Base-by-base conservation (phyloP, 2,888 invertebrate species). In the Pachydiplax longipennis region DNA sequence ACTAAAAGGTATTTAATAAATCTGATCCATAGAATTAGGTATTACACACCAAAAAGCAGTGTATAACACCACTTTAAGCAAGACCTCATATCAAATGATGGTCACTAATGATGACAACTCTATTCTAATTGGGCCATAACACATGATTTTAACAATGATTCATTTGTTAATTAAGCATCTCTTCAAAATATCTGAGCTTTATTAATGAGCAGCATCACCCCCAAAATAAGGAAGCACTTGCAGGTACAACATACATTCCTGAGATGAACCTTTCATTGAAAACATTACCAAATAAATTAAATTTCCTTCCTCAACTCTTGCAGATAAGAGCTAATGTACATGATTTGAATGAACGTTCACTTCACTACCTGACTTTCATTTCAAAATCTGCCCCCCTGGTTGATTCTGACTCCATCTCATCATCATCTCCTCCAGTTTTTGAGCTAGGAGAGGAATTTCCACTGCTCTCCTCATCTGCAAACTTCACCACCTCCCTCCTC, bases 401-500 rank as follows among this genome's bases (percentile, higher is more conserved):
- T 8, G 61, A 87, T 35, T 87, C 87, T 8, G 65, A 22, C 25
- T n/a, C 35, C 87, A 87, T 87, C 18, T 61, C 37, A 61, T 87
- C 87, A 65, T 87, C 87, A 61, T 87, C 87, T 61, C 37, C 87
- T 18, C 61, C 87, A 37, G 37, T 61, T 37, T 61, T 35, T 0
- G 87, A 87, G 87, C 61, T 87, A 12, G 87, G 87, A 40, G 87
- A 87, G 0, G 87, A 87, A 37, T 87, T 87, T 4, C 87, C 87
- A 37, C 87, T 87, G 22, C 87, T 87, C 13, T 61, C 61, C 22
- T 87, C 87, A 12, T 61, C 87, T 10, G 87, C 61, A 35, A 87
- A 58, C n/a, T 87, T 87, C 37, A 87, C 58, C 61, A 87, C 87
- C n/a, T 87, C 87, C 81, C 37, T 90, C 61, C 90, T 80, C 31